Evolutionary conservation across 92 coral and sea anemone species (phyloP).

Genomic region (Epizoanthus illoricatus): DNA sequence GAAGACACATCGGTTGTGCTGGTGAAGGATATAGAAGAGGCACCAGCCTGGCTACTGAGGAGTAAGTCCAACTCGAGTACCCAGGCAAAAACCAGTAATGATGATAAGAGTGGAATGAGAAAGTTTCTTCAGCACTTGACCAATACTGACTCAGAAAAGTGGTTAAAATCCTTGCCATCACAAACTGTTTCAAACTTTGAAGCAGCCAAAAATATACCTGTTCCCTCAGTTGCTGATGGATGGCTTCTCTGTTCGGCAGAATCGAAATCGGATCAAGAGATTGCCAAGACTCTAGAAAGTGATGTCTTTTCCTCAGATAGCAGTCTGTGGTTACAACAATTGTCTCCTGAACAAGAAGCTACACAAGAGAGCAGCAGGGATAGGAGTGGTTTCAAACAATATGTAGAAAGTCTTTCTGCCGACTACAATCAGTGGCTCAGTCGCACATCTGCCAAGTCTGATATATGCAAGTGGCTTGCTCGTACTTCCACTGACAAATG

Average conservation of each 20-base stretch:
- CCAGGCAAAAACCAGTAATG: neutral
- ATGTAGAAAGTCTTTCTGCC: slow-evolving; percentile 54
- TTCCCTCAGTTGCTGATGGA: neutral
- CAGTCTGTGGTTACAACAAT: slow-evolving; percentile 53
- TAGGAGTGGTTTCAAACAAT: slow-evolving; percentile 54
- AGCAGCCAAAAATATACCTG: neutral
- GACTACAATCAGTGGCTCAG: slow-evolving; percentile 71
- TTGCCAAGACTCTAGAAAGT: neutral
- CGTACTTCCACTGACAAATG: slow-evolving; percentile 73
- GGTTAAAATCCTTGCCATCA: neutral
- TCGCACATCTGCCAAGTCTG: slow-evolving; percentile 36
- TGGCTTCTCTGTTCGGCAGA: slow-evolving; percentile 17
- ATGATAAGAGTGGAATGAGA: slow-evolving; percentile 15
- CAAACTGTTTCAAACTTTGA: neutral
- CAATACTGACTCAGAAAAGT: slow-evolving; percentile 12
- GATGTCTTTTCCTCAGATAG: slow-evolving; percentile 11
- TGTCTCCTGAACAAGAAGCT: neutral
- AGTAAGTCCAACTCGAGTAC: slow-evolving; percentile 1
- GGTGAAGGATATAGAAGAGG: slow-evolving; percentile 33
- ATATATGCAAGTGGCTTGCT: slow-evolving; percentile 81
- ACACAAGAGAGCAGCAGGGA: slow-evolving; percentile 16
- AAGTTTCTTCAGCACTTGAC: slow-evolving; percentile 1
- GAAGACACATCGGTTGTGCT: neutral
- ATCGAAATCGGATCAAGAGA: neutral
- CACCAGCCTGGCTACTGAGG: slow-evolving; percentile 16